Base-by-base conservation (phyloP, 2,113 vertebrate species). In the Emydocephalus ijimae region DNA sequence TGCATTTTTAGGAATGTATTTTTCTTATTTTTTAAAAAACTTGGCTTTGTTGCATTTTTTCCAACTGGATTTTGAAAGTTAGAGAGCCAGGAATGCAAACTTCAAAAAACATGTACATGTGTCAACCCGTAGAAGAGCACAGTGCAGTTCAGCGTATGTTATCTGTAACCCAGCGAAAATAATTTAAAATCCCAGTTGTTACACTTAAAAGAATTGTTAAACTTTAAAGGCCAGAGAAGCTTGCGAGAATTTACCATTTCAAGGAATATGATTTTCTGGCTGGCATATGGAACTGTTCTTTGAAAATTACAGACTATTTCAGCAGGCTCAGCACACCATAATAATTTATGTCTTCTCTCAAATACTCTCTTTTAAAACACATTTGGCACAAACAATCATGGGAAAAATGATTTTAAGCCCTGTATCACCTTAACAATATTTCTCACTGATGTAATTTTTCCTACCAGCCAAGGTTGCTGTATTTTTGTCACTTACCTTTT, bases 371-470 rank as follows among this genome's bases (percentile, higher is more conserved):
- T 21, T 81, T 57, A 89, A 92, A 89, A 93, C 61, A 92, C 90
- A 90, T 54, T 93, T 81, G 92, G 90, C 91, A 87, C 64, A 64
- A 91, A 89, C 94, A 93, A 29, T 88, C 91, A 74, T 94, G 59
- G 94, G 93, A 95, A 95, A 81, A 95, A 86, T 4, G 59, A 85
- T 89, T 52, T 55, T 89, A 94, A 15, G 11, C 59, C 59, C 10
- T 64, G 24, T 90, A 2, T 88, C 87, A 92, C 9, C 24, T 95
- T 94, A 12, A 43, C 55, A 14, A 34, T 90, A n/a, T 90, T 23
- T 59, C 45, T 85, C 64, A 85, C 15, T 85, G 89, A 93, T 92
- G 88, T 87, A 92, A 64, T 87, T 24, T 54, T 74, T 87, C 87
- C 55, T 92, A 61, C 45, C 74, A 86, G 54, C 26, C n/a, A 20